Evolutionary conservation across 2,888 invertebrate genomes (phyloP).

Genomic region (Acleris holmiana): DNA sequence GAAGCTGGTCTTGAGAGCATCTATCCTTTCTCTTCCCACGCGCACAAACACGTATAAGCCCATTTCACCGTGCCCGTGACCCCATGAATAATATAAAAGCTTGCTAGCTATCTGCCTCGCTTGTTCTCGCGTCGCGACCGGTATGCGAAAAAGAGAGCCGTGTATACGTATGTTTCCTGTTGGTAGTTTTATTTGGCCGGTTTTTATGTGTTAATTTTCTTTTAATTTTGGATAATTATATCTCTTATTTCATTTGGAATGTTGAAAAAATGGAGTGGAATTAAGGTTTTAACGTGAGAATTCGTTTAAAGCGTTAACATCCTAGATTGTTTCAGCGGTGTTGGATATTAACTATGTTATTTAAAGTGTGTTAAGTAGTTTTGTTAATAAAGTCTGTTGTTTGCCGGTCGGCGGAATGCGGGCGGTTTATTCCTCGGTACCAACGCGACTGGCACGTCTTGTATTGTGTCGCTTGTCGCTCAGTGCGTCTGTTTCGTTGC

Average conservation of each 20-base stretch:
- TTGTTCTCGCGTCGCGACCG: slow-evolving; percentile 8
- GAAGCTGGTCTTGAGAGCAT: slow-evolving; percentile 33
- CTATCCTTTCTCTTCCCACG: slow-evolving; percentile 26
- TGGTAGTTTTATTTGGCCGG: slow-evolving; percentile 32
- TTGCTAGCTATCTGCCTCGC: slow-evolving; percentile 37
- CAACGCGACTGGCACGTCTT: too few relatives aligned
- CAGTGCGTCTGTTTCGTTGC: too few relatives aligned
- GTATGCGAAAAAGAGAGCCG: slow-evolving; percentile 27
- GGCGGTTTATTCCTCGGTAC: too few relatives aligned
- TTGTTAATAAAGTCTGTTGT: too few relatives aligned
- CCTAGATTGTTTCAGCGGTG: too few relatives aligned
- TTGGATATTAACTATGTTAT: too few relatives aligned
- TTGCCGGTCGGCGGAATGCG: too few relatives aligned
- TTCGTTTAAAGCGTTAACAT: not conserved
- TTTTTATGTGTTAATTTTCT: slow-evolving; percentile 38
- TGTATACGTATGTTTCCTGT: slow-evolving; percentile 18
- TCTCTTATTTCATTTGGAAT: slow-evolving; percentile 37
- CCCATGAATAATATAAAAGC: slow-evolving; percentile 40
- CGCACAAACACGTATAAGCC: slow-evolving; percentile 12
- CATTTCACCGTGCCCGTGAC: slow-evolving; percentile 28
- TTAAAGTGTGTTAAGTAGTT: too few relatives aligned
- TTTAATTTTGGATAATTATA: slow-evolving; percentile 40
- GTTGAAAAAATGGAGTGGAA: slow-evolving; percentile 23
- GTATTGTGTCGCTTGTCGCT: too few relatives aligned
- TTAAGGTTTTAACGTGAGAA: slow-evolving; percentile 3